phyloP scores from a whole-genome alignment of 2,888 invertebrate genomes.

The Pristionchus fissidentatus region DNA sequence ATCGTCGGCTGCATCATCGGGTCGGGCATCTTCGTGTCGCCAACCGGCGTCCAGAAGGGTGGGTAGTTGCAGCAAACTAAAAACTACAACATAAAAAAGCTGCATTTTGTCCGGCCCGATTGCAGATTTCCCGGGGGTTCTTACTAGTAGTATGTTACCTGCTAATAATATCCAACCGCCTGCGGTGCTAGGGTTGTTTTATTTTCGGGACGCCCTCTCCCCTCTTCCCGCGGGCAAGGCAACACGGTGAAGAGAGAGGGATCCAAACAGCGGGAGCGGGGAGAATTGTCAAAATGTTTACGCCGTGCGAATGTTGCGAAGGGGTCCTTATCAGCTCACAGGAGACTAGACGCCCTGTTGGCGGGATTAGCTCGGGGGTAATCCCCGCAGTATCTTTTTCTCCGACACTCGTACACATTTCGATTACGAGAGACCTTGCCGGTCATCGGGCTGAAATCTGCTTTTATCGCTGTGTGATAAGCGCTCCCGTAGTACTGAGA shows the following conservation, averaged over 20 bases:
- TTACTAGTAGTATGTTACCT: too few species aligned
- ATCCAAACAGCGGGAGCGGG: too few species aligned
- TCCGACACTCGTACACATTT: background rate
- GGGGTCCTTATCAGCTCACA: background rate
- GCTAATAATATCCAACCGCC: too few species aligned
- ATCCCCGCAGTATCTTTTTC: background rate
- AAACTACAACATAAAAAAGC: too few species aligned
- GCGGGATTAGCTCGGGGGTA: background rate
- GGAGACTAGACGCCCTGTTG: background rate
- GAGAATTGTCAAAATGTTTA: too few species aligned
- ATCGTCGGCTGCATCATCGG: constrained; percentile 74
- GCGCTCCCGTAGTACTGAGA: background rate
- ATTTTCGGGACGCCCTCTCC: too few species aligned
- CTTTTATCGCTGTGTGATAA: constrained; percentile 11
- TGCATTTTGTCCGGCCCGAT: too few species aligned
- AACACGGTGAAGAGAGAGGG: too few species aligned
- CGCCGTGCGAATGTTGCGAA: background rate
- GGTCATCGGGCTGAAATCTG: too few species aligned
- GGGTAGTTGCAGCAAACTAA: background rate
- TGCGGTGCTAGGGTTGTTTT: too few species aligned
- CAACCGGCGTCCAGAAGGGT: constrained; percentile 74
- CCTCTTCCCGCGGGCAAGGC: too few species aligned
- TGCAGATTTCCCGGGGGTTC: too few species aligned
- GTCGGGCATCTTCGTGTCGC: constrained; percentile 72
- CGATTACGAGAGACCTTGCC: background rate